Percentiles rank a stretch among this genome's conserved stretches.
These are phyloP conservation scores for Pseudopipra pipra DNA, from an alignment of 2,113 vertebrate species.

Conservation along the genomic window DNA sequence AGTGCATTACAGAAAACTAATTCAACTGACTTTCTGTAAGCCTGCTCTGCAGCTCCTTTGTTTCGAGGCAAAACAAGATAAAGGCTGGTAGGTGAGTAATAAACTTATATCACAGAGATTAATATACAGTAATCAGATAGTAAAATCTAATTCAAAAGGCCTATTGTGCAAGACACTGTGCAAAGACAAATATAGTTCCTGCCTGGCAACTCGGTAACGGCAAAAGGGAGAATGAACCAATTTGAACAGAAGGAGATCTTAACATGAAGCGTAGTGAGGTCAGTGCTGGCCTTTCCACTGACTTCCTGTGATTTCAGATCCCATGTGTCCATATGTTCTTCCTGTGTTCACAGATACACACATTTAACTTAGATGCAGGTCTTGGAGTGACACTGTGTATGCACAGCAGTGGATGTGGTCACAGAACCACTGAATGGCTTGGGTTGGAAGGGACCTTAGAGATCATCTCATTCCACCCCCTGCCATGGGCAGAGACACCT, in stretches of 20 bases:
- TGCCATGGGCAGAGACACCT: neutral
- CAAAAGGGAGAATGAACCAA: neutral
- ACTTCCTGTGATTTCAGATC: neutral
- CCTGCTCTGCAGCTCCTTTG: neutral
- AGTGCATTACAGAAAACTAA: neutral
- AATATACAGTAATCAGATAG: neutral
- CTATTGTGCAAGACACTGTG: neutral
- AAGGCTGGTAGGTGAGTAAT: slow-evolving; percentile 14
- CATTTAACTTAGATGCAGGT: neutral
- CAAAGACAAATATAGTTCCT: neutral
- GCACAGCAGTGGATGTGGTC: fast-evolving
- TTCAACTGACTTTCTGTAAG: neutral
- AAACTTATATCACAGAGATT: neutral
- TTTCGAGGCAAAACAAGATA: neutral
- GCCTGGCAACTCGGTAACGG: neutral
- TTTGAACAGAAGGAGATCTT: neutral
- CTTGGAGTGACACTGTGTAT: neutral
- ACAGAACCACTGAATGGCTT: neutral
- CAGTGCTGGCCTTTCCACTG: neutral
- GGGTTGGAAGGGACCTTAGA: neutral
- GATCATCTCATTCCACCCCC: neutral
- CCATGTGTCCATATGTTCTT: neutral
- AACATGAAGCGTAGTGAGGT: neutral
- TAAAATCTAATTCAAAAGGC: neutral
- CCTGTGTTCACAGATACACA: neutral